Conservation (phyloP, 2,797 vertebrate species). For the Pelochelys cantorii region DNA sequence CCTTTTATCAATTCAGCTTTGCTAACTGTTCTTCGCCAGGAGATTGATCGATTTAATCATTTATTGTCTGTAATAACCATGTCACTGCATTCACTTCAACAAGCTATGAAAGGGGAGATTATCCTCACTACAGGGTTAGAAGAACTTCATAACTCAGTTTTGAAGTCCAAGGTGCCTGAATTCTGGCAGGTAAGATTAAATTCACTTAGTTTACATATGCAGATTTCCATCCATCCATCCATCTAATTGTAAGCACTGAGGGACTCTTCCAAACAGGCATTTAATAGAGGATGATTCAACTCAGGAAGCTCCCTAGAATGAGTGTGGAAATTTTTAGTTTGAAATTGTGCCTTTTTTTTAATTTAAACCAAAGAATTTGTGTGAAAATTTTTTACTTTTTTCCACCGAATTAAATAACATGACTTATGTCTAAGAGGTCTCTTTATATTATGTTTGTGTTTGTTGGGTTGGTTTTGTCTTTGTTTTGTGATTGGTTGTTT, state of each 20-base stretch:
- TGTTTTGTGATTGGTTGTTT: background rate
- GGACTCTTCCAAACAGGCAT: background rate
- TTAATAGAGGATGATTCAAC: background rate
- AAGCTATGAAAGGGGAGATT: slow-evolving; percentile 69
- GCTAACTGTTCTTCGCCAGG: slow-evolving; percentile 72
- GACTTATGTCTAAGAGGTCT: background rate
- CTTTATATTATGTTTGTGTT: background rate
- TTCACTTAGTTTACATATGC: background rate
- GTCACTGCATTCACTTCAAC: slow-evolving; percentile 71
- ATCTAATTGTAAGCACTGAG: background rate
- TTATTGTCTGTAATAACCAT: slow-evolving; percentile 68
- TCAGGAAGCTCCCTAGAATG: background rate
- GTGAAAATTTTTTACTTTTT: background rate
- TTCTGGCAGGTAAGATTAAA: slow-evolving; percentile 73
- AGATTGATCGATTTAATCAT: slow-evolving; percentile 74
- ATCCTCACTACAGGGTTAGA: slow-evolving; percentile 71
- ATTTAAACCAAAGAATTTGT: background rate
- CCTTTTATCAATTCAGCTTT: slow-evolving; percentile 63
- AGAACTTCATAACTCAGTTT: slow-evolving; percentile 62
- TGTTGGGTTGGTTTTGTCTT: background rate
- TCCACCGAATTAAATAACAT: background rate
- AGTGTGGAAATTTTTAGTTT: background rate
- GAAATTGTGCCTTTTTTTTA: background rate
- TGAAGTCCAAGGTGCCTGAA: slow-evolving; percentile 54
- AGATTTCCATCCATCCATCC: background rate